Evolutionary conservation across 2,113 vertebrate species (phyloP).

Genomic region (Entomyzon cyanotis): DNA sequence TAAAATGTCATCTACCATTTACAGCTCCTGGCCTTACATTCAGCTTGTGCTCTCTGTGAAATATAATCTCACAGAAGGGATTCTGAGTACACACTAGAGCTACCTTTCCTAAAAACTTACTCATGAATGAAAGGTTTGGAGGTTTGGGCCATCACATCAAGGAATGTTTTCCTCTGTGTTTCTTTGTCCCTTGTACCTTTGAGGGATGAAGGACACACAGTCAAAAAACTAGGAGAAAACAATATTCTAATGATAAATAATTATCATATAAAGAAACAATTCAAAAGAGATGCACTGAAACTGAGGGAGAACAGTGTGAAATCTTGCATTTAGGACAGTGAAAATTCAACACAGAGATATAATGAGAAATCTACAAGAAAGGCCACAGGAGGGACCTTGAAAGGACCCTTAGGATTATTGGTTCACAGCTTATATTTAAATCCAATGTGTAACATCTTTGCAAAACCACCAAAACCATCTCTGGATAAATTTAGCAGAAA

Average conservation of each 20-base stretch:
- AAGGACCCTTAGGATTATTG: background rate
- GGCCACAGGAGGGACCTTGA: background rate
- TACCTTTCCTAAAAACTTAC: background rate
- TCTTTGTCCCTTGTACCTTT: background rate
- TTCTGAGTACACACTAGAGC: background rate
- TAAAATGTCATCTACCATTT: background rate
- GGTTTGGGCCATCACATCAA: background rate
- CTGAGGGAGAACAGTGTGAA: background rate
- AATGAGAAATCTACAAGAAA: background rate
- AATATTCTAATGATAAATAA: background rate
- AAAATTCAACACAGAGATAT: background rate
- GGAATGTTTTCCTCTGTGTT: background rate
- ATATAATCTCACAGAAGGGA: background rate
- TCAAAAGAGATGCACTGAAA: background rate
- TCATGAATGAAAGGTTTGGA: background rate
- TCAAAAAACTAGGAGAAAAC: background rate
- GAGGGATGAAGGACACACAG: background rate
- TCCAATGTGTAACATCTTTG: background rate
- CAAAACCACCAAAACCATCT: background rate
- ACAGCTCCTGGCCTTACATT: background rate
- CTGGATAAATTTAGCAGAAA: background rate
- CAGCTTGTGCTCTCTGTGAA: background rate
- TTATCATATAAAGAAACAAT: background rate
- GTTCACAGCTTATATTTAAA: background rate
- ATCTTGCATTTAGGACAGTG: background rate